Percentiles rank a stretch among this genome's conserved stretches.
Evolutionary conservation across 92 coral and sea anemone genomes (phyloP).

Genomic region (Metridium senile): DNA sequence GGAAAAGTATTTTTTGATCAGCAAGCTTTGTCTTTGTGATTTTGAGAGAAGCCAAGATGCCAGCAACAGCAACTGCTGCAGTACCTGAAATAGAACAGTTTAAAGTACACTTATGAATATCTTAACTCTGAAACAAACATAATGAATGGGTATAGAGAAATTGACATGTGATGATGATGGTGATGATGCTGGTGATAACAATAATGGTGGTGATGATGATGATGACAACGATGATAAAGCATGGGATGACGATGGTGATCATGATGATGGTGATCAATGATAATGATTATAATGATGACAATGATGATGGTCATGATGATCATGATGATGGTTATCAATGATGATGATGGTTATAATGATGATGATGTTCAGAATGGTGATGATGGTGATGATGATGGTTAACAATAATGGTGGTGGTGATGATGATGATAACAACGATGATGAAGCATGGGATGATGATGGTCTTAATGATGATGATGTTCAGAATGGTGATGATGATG

Average conservation of each 20-base stretch:
- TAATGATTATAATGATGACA: not conserved
- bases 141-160: too few relatives aligned
- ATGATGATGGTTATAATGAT: not conserved
- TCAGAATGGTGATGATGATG: too few relatives aligned
- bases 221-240: too few relatives aligned
- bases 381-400: not conserved
- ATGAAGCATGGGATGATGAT: too few relatives aligned
- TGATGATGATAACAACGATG: too few relatives aligned
- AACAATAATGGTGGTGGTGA: too few relatives aligned
- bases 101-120: not conserved
- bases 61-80: slow-evolving; percentile 97
- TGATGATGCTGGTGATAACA: too few relatives aligned
- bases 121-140: not conserved
- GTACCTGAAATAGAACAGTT: slow-evolving; percentile 62
- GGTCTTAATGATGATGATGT: too few relatives aligned
- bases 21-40: slow-evolving; percentile 76
- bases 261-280: too few relatives aligned
- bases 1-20: slow-evolving; percentile 88
- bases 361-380: slow-evolving; percentile 1
- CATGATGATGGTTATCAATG: slow-evolving; percentile 3
- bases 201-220: too few relatives aligned
- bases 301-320: not conserved
- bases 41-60: slow-evolving; percentile 84
- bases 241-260: too few relatives aligned
- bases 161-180: too few relatives aligned